These are phyloP conservation scores for Philypnodon macrostomus DNA, from an alignment of 2,797 vertebrate species.

Conservation along the genomic window DNA sequence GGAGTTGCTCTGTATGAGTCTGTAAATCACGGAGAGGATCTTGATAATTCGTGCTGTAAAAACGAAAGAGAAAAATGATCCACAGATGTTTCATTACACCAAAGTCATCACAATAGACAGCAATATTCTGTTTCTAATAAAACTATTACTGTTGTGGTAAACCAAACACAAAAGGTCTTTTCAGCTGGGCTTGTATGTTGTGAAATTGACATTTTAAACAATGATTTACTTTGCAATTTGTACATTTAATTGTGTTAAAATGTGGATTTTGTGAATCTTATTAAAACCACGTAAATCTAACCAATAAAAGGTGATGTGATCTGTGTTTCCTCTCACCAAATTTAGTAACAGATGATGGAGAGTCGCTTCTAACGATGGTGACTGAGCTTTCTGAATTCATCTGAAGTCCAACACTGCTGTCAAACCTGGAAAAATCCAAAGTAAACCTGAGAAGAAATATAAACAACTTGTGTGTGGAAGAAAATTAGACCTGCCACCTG, in stretches of 20 bases:
- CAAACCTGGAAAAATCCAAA: conserved; percentile 72
- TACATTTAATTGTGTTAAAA: conserved; percentile 27
- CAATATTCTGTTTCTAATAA: conserved; percentile 32
- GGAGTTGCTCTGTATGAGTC: conserved; percentile 89
- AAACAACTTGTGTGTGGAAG: conserved; percentile 20
- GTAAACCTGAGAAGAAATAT: conserved; percentile 17
- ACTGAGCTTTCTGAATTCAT: conserved; percentile 74
- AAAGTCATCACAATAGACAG: background rate
- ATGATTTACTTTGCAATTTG: conserved; percentile 40
- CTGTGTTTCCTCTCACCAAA: conserved; percentile 82
- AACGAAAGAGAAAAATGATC: conserved; percentile 15
- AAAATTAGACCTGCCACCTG: conserved; percentile 44
- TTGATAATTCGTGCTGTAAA: conserved; percentile 89
- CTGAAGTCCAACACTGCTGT: conserved; percentile 84
- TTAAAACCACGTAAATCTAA: conserved; percentile 11
- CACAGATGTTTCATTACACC: background rate
- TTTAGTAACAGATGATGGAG: conserved; percentile 78
- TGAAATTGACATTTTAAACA: conserved; percentile 52
- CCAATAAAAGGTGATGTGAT: conserved; percentile 9
- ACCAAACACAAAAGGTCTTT: conserved; percentile 41
- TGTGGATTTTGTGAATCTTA: background rate
- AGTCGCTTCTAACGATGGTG: conserved; percentile 82
- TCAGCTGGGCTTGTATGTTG: conserved; percentile 44
- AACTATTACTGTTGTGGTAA: conserved; percentile 36
- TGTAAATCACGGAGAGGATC: conserved; percentile 89